These are phyloP conservation scores for Lobophora halterata DNA, from an alignment of 2,888 invertebrate genomes.

Conservation along the genomic window DNA sequence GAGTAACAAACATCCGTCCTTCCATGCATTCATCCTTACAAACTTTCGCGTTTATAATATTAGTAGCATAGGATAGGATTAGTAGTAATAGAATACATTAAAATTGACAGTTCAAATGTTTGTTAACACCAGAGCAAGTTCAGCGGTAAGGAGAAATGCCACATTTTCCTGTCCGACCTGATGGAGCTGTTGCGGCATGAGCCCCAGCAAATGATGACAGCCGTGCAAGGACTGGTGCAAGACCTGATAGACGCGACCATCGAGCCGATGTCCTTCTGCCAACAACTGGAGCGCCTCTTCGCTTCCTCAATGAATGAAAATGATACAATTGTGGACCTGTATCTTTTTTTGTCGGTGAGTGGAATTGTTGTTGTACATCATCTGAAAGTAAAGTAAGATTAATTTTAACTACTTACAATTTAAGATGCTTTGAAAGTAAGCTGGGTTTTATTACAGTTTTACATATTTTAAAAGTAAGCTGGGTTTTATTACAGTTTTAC, in stretches of 20 bases:
- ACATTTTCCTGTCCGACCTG: conserved; percentile 23
- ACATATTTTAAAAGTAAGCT: too few species aligned
- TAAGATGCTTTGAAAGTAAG: too few species aligned
- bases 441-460: too few species aligned
- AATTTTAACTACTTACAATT: too few species aligned
- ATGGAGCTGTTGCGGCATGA: conserved; percentile 93
- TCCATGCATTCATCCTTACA: conserved; percentile 16
- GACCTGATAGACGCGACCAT: conserved; percentile 97
- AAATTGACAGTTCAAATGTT: too few species aligned
- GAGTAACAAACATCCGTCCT: conserved; percentile 22
- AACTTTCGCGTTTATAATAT: conserved; percentile 4
- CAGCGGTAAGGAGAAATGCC: conserved; percentile 80
- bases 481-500: too few species aligned
- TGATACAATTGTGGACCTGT: too few species aligned
- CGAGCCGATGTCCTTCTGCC: conserved; percentile 98
- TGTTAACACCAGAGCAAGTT: conserved; percentile 76
- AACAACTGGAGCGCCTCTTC: conserved; percentile 95
- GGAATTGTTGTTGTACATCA: too few species aligned
- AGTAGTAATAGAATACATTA: too few species aligned
- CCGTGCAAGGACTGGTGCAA: conserved; percentile 95
- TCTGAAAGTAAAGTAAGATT: too few species aligned
- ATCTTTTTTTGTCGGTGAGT: too few species aligned
- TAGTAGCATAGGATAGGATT: conserved; percentile 1
- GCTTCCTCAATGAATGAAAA: too few species aligned
- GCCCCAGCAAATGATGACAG: conserved; percentile 93